A percentile compares a stretch with the other conserved stretches of the same genome.
Evolutionary conservation across 1,140 invertebrate genomes (phyloP).

Genomic region (Luehdorfia chinensis): DNA sequence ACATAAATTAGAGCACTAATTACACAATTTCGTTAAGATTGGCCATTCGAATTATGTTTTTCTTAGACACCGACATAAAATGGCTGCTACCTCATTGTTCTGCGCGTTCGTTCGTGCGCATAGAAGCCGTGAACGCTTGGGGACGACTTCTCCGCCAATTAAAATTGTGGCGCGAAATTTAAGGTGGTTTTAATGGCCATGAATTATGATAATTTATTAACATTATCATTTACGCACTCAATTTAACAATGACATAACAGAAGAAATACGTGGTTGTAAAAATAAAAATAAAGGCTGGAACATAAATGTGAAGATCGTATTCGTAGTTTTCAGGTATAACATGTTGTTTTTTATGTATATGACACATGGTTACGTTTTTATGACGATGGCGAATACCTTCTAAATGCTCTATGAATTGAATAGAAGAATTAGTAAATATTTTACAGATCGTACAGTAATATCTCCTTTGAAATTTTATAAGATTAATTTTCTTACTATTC

Average conservation of each 20-base stretch:
- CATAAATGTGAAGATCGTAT: constrained; percentile 40
- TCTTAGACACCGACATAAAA: constrained; percentile 77
- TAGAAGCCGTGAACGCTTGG: constrained; percentile 77
- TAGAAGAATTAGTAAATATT: constrained; percentile 56
- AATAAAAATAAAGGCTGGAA: constrained; percentile 44
- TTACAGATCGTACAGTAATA: constrained; percentile 53
- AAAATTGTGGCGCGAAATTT: constrained; percentile 77
- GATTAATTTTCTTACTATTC: constrained; percentile 15
- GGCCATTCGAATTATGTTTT: constrained; percentile 78
- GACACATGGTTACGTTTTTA: constrained; percentile 35
- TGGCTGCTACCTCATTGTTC: constrained; percentile 78
- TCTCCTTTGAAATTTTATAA: constrained; percentile 35
- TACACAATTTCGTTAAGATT: constrained; percentile 77
- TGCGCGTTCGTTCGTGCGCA: constrained; percentile 77
- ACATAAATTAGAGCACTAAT: constrained; percentile 77
- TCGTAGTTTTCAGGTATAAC: constrained; percentile 28
- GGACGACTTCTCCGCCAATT: constrained; percentile 75
- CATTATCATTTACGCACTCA: constrained; percentile 34
- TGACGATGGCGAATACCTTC: constrained; percentile 56
- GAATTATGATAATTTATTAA: constrained; percentile 48
- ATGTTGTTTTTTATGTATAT: constrained; percentile 25
- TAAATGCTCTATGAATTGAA: constrained; percentile 62
- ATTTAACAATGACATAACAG: constrained; percentile 46
- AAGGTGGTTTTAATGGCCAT: constrained; percentile 63
- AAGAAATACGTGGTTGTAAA: constrained; percentile 51